phyloP scores from a whole-genome alignment of 2,888 invertebrate genomes.

The Digitonthophagus gazella region DNA sequence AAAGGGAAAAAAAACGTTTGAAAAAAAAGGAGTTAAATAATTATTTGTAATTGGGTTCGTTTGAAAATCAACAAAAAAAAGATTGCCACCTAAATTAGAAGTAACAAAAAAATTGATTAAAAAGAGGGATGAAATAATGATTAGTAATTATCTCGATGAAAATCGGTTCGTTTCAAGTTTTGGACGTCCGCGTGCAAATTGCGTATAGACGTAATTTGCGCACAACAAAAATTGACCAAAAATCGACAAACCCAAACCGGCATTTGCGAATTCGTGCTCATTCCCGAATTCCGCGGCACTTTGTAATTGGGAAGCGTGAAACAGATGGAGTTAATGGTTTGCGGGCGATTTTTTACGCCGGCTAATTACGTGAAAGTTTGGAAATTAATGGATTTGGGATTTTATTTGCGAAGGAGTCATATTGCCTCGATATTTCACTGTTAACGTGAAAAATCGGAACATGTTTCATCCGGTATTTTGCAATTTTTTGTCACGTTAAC shows the following conservation, averaged over 20 bases:
- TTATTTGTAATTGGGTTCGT: too few species aligned
- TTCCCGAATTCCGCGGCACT: background rate
- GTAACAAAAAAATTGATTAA: too few species aligned
- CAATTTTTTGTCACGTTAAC: background rate
- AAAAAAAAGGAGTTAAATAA: too few species aligned
- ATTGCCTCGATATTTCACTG: background rate
- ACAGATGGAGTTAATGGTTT: background rate
- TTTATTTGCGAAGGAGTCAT: background rate
- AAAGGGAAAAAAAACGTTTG: too few species aligned
- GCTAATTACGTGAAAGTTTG: background rate
- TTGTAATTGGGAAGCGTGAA: background rate
- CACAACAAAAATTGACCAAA: background rate
- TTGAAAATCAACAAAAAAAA: too few species aligned
- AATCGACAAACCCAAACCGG: background rate
- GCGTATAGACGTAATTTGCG: background rate
- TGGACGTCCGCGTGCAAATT: too few species aligned
- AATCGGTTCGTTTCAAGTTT: too few species aligned
- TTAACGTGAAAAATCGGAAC: background rate
- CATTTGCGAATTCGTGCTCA: background rate
- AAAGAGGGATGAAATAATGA: too few species aligned
- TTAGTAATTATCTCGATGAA: too few species aligned
- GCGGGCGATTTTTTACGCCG: background rate
- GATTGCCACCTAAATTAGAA: too few species aligned
- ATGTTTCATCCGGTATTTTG: background rate
- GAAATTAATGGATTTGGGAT: background rate